Evolutionary conservation across 92 coral and sea anemone species (phyloP).

Genomic region (Siderastrea siderea): DNA sequence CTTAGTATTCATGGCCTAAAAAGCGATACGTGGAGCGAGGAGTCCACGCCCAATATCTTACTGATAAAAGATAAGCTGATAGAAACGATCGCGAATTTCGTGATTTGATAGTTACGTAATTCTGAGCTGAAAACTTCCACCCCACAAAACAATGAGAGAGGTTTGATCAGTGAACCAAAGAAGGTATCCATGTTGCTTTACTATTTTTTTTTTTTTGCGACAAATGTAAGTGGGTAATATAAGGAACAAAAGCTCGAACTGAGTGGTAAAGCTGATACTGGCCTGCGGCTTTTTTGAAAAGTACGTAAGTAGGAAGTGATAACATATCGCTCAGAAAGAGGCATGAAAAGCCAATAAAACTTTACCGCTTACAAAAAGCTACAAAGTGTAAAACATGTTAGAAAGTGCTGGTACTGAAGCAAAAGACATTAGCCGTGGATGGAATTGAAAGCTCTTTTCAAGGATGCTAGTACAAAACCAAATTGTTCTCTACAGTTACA

Average conservation of each 20-base stretch:
- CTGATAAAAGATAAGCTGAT: background rate
- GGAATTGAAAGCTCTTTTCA: too few relatives aligned
- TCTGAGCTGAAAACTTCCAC: background rate
- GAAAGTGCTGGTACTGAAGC: too few relatives aligned
- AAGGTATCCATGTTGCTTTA: background rate
- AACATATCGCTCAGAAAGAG: too few relatives aligned
- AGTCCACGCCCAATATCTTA: background rate
- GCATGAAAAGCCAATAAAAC: too few relatives aligned
- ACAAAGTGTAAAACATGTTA: too few relatives aligned
- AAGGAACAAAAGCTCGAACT: background rate
- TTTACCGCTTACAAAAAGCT: too few relatives aligned
- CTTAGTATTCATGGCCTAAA: background rate
- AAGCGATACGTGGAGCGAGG: background rate
- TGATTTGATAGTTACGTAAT: constrained; percentile 12
- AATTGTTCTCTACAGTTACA: too few relatives aligned
- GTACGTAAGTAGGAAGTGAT: too few relatives aligned
- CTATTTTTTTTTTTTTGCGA: background rate
- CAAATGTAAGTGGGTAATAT: background rate
- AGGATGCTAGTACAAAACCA: too few relatives aligned
- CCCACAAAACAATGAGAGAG: background rate
- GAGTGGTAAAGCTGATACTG: background rate
- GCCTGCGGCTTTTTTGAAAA: background rate
- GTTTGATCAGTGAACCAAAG: constrained; percentile 6
- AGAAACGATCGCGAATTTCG: background rate
- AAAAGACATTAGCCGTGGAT: too few relatives aligned